Conservation (phyloP, 2,113 vertebrate species). For the Sylvietta virens region DNA sequence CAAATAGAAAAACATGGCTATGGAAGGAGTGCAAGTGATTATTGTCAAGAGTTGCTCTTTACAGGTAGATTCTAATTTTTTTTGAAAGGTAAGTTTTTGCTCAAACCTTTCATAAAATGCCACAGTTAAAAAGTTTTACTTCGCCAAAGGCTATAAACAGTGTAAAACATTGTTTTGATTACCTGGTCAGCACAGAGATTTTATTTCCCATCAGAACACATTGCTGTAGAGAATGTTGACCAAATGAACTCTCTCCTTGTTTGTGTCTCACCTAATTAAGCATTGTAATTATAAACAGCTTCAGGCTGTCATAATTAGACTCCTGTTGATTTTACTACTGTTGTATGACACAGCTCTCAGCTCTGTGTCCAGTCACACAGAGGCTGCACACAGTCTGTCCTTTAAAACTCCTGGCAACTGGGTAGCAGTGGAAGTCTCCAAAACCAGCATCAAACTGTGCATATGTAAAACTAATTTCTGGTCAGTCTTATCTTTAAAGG, state of each 20-base stretch:
- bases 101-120: not conserved
- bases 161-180: not conserved
- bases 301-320: constrained; percentile 8
- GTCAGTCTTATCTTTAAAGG: not conserved
- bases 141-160: not conserved
- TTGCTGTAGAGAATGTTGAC: not conserved
- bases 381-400: not conserved
- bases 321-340: not conserved
- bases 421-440: not conserved
- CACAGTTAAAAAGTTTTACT: not conserved
- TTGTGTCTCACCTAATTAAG: constrained; percentile 29
- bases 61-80: not conserved
- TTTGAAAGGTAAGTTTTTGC: not conserved
- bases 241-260: constrained; percentile 14
- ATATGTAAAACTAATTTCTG: not conserved
- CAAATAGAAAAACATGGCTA: not conserved
- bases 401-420: not conserved
- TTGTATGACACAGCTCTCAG: not conserved
- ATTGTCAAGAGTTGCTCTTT: not conserved
- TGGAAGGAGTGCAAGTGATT: not conserved
- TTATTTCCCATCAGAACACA: not conserved
- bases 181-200: not conserved
- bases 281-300: constrained; percentile 22
- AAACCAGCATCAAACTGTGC: not conserved
- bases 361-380: not conserved